Conservation (phyloP, 2,113 vertebrate genomes). For the Grantiella picta region DNA sequence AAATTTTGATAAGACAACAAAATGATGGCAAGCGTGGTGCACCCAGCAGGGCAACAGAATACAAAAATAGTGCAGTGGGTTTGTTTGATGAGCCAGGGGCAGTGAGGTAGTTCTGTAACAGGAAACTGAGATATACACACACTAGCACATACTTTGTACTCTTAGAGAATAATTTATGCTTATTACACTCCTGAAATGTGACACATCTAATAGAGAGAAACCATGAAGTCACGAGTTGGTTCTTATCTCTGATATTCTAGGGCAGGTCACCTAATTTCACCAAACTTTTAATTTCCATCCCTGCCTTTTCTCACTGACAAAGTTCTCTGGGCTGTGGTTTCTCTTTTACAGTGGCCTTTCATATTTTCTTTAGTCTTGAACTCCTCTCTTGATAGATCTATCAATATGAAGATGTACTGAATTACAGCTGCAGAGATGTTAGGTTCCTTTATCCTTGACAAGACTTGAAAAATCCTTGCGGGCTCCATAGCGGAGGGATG, state of each 20-base stretch:
- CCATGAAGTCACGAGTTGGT: not conserved
- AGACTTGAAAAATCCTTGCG: not conserved
- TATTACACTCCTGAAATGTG: not conserved
- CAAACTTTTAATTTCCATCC: not conserved
- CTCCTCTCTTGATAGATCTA: not conserved
- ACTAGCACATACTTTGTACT: no score
- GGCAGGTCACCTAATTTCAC: not conserved
- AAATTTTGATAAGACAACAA: not conserved
- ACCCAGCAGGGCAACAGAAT: not conserved
- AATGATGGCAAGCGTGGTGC: not conserved
- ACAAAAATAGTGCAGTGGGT: fast-evolving
- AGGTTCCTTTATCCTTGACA: not conserved
- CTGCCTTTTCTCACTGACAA: not conserved
- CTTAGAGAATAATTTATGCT: not conserved
- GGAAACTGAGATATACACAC: not conserved
- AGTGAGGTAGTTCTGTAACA: not conserved
- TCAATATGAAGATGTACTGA: not conserved
- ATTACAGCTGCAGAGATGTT: not conserved
- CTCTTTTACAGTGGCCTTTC: not conserved
- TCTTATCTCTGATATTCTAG: not conserved
- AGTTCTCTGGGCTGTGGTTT: not conserved
- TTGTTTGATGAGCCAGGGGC: not conserved
- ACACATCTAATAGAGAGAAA: not conserved
- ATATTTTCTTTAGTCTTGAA: not conserved
- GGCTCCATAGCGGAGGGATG: not conserved